Base-by-base conservation (phyloP, 2,797 vertebrate genomes). In the Spondyliosoma cantharus region DNA sequence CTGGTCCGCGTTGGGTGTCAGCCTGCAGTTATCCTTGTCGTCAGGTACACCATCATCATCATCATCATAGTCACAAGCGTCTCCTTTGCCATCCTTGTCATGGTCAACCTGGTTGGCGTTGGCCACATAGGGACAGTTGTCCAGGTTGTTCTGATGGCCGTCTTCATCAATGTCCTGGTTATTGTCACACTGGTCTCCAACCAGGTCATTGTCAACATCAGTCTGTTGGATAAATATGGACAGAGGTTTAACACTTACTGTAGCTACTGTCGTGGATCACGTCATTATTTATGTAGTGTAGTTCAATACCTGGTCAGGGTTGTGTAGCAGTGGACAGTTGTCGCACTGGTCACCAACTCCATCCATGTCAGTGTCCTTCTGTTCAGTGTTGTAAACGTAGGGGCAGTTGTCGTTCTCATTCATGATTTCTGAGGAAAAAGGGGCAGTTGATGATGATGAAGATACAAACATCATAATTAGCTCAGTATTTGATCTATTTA, bases 271-370 rank as follows among this genome's bases (percentile, higher is more conserved):
- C 25, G 16, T 14, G 4, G 4, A 59, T 22, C 19, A 9, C 61
- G 53, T 22, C 20, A 56, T 57, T 15, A 42, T 60, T 11, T 11
- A 22, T 76, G 50, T 8, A 67, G n/a, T 29, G 48, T 72, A 11
- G 27, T 69, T 27, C 7, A 8, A 29, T 86, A 98, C 98, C 97
- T 99, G 98, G 24, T 99, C 97, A 1, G 97, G 97, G 89, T 99
- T 99, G 91, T 98, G 97, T 92, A 98, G 94, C 85, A 99, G 60
- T 0, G 97, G 97, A 78, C 98, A 99, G 72, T 99, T 99, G 91
- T 99, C 98, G 86, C 98, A 99, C 75, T 98, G 97, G 89, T 99
- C 98, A 3, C 98, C 98, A 53, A 99, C 97, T 16, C 97, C 97
- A 74, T 99, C 98, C 76, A 96, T 95, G 48, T 99, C 98, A 0